phyloP scores from a whole-genome alignment of 1,140 invertebrate genomes.

The Drosophila rhopaloa region DNA sequence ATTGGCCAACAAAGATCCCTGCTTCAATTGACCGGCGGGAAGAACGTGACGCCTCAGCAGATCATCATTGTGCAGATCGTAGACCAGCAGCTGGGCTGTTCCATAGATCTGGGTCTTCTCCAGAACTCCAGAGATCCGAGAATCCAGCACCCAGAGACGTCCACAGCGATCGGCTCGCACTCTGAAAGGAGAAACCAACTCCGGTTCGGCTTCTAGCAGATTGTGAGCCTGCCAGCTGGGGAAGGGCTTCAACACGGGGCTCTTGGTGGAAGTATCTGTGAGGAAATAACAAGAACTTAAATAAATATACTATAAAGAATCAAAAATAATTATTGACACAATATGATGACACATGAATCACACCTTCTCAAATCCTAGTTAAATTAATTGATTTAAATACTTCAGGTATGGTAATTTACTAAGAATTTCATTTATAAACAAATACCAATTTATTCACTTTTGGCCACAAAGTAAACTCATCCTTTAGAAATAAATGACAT shows the following conservation, averaged over 20 bases:
- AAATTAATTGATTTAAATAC: too few relatives aligned
- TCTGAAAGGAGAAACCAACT: slow-evolving; percentile 91
- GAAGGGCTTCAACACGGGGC: slow-evolving; percentile 89
- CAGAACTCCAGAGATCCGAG: slow-evolving; percentile 88
- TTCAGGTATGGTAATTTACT: too few relatives aligned
- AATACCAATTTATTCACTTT: too few relatives aligned
- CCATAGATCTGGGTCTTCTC: slow-evolving; percentile 85
- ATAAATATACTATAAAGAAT: neutral
- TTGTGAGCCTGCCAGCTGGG: slow-evolving; percentile 90
- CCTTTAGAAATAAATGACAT: too few relatives aligned
- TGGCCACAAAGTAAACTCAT: too few relatives aligned
- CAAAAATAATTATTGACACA: neutral
- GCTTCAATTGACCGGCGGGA: slow-evolving; percentile 87
- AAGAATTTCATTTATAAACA: too few relatives aligned
- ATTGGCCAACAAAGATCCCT: slow-evolving; percentile 90
- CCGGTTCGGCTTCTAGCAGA: slow-evolving; percentile 85
- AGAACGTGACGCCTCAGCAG: slow-evolving; percentile 88
- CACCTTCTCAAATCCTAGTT: too few relatives aligned
- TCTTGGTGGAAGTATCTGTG: slow-evolving; percentile 87
- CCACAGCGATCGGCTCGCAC: slow-evolving; percentile 90
- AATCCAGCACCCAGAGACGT: slow-evolving; percentile 91
- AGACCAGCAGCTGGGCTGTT: slow-evolving; percentile 88
- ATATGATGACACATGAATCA: too few relatives aligned
- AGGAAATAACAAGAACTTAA: neutral
- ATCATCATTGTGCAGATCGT: slow-evolving; percentile 90